A percentile compares a stretch with the other conserved stretches of the same genome.
Evolutionary conservation across 2,797 vertebrate species (phyloP).

Genomic region (Argentina silus): DNA sequence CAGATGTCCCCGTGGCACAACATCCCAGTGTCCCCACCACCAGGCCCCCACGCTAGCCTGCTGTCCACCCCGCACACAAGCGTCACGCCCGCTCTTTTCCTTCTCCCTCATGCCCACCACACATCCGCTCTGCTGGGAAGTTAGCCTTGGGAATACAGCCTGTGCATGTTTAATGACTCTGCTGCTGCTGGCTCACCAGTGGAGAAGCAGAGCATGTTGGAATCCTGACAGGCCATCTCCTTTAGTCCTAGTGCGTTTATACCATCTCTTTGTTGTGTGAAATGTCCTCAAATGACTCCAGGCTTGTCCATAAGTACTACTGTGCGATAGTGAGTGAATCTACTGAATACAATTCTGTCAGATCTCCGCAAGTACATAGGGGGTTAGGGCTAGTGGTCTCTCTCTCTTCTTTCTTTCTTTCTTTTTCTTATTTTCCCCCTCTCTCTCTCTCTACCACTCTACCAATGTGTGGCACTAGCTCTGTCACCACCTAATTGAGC

Average conservation of each 20-base stretch:
- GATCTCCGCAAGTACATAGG: conserved; percentile 10
- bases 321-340: background rate
- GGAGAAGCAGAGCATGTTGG: background rate
- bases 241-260: background rate
- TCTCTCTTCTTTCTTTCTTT: conserved; percentile 1
- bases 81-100: background rate
- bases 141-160: background rate
- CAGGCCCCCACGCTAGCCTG: background rate
- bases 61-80: background rate
- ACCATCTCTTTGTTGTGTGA: no score
- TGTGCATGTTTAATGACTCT: background rate
- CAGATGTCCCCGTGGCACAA: background rate
- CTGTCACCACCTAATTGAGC: background rate
- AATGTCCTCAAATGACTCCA: no score
- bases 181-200: background rate
- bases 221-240: background rate
- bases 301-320: background rate
- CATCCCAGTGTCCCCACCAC: background rate
- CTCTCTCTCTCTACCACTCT: background rate
- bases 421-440: background rate
- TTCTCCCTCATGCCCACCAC: background rate
- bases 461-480: background rate
- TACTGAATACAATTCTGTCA: background rate
- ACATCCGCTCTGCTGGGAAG: background rate
- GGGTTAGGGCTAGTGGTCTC: background rate